Base-by-base conservation (phyloP, 1,140 invertebrate genomes). In the Drosophila suzukii region DNA sequence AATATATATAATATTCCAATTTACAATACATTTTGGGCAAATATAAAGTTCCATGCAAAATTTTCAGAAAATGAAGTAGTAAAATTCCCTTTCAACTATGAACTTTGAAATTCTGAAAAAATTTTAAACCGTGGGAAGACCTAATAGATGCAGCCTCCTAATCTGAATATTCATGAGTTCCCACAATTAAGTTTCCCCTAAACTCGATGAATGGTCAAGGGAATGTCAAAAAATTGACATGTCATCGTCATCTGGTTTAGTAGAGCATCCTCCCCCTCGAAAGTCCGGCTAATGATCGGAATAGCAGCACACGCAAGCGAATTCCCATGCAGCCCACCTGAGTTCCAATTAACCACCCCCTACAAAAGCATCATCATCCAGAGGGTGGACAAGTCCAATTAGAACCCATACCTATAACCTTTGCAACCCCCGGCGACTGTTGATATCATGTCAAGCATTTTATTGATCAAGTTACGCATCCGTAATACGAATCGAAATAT, bases 181-280 rank as follows among this genome's bases (percentile, higher is more conserved):
- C 85, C 85, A 89, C 81, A 83, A 60, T 67, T 50, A 68, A 56
- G 55, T 56, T 8, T 59, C 50, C 36, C 41, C 39, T 8, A 6
- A 2, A 11, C 15, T 13, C 32, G 6, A 6, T 13, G 47, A 84
- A 41, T 67, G 72, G 61, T 54, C 57, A 85, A 85, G 34, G 53
- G 44, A 51, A 38, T 62, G 36, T 39, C 27, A 24, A 71, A 79
- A 75, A 80, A 75, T 75, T 78, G 70, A 91, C 71, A 90, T 90
- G 90, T 91, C 90, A 91, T 91, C 78, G 90, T 91, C 90, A 91
- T 91, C 89, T 91, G 89, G 81, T 91, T 91, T 85, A 91, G 47
- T 86, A 83, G 83, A 86, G 83, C 83, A 86, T 86, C 83, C 66
- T 77, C 41, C 39, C 46, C 36, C 44, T 10, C 6, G 43, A 39